Base-by-base conservation (phyloP, 1,140 invertebrate species). In the Propsilocerus akamusi region DNA sequence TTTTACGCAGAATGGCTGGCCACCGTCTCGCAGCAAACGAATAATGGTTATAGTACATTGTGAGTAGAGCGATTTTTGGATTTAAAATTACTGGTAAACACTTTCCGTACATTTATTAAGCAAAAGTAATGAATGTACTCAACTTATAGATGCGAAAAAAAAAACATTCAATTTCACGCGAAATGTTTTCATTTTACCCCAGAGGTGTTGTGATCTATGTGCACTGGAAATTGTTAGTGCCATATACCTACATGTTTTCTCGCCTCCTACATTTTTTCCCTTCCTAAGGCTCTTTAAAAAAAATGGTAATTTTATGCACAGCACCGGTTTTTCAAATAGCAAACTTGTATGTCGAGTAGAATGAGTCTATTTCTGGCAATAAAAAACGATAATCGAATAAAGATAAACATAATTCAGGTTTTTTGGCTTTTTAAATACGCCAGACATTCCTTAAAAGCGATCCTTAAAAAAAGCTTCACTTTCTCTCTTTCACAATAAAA, bases 11-110 rank as follows among this genome's bases (percentile, higher is more conserved):
- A 89, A 89, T 59, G 84, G 84, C 12, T 80, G 91, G 2, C 86
- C 86, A 26, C 87, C 87, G 14, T 80, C 83, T 5, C 83, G 91
- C 57, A 87, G 83, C 70, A 90, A 91, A 68, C 72, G 87, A 58
- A 83, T 92, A 55, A 83, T 80, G 67, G 74, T 92, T 52, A 80
- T 85, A 55, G 84, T 91, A 41, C 86, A 91, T 60, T 92, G 86
- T 90, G 71, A 84, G 85, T 75, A 58, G 25, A 28, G n/a, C n/a
- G n/a, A n/a, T n/a, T n/a, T n/a, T n/a, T n/a, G n/a, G n/a, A n/a
- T n/a, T n/a, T n/a, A n/a, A n/a, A n/a, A n/a, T n/a, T n/a, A n/a
- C n/a, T n/a, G n/a, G n/a, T n/a, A n/a, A n/a, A n/a, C n/a, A n/a
- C n/a, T n/a, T n/a, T n/a, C n/a, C n/a, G n/a, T n/a, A n/a, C n/a